Evolutionary conservation across 92 coral and sea anemone species (phyloP).

Genomic region (Plumapathes pennacea): DNA sequence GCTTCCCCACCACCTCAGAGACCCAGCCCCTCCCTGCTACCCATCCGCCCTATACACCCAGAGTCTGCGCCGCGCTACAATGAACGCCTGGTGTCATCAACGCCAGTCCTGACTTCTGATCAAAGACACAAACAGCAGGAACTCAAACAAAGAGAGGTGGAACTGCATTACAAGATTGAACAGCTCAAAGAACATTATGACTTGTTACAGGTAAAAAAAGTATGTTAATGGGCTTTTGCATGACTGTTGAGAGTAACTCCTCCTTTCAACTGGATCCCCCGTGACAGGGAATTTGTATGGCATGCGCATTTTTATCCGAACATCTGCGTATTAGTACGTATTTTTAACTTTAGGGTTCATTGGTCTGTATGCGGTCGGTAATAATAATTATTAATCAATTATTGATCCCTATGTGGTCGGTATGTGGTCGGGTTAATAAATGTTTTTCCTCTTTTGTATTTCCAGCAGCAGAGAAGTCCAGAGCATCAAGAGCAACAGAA

Average conservation of each 20-base stretch:
- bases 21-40: constrained; percentile 21
- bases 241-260: too few species aligned
- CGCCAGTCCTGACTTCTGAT: constrained; percentile 80
- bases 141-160: constrained; percentile 66
- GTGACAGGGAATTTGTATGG: too few species aligned
- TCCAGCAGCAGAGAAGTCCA: constrained; percentile 70
- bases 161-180: constrained; percentile 62
- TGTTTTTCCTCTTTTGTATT: neutral
- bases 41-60: too few species aligned
- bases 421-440: too few species aligned
- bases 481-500: constrained; percentile 68
- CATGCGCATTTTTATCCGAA: too few species aligned
- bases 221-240: too few species aligned
- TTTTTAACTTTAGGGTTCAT: too few species aligned
- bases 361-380: too few species aligned
- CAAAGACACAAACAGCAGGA: constrained; percentile 79
- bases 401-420: too few species aligned
- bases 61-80: constrained; percentile 67
- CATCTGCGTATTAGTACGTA: too few species aligned
- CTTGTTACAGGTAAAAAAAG: constrained; percentile 79
- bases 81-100: constrained; percentile 91
- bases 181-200: constrained; percentile 81
- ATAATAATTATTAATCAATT: too few species aligned
- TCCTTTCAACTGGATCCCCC: too few species aligned
- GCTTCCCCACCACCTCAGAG: neutral